phyloP scores from a whole-genome alignment of 1,140 invertebrate species.

The Drepana arcuata region DNA sequence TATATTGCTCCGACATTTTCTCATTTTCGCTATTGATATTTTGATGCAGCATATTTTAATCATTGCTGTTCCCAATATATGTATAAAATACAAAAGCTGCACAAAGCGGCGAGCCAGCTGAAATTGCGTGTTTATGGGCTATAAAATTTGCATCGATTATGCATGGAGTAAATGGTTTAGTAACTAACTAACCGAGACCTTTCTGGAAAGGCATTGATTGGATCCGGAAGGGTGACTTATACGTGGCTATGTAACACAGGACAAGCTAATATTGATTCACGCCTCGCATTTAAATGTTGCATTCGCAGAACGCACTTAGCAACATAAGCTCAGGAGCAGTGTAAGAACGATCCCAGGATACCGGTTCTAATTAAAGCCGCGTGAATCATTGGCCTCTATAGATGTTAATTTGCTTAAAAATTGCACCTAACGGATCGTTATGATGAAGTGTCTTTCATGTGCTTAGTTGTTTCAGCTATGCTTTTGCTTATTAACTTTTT shows the following conservation, averaged over 20 bases:
- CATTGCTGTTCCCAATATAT: no score
- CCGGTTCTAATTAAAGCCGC: constrained; percentile 53
- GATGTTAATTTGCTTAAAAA: constrained; percentile 46
- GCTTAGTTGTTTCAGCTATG: no score
- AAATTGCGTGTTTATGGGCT: constrained; percentile 9
- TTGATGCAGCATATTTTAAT: no score
- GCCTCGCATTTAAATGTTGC: constrained; percentile 27
- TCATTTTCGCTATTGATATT: constrained; percentile 26
- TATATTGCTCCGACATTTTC: constrained; percentile 40
- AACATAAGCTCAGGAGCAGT: constrained; percentile 28
- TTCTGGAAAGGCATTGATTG: no score
- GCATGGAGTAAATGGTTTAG: constrained; percentile 13
- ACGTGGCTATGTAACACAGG: constrained; percentile 4
- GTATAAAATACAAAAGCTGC: no score
- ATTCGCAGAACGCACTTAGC: constrained; percentile 43
- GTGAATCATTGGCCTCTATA: constrained; percentile 40
- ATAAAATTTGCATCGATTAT: constrained; percentile 18
- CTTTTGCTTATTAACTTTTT: no score
- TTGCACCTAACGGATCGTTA: constrained; percentile 26
- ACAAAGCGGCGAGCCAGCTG: constrained; percentile 6
- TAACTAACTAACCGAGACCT: no score
- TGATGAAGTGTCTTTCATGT: no score
- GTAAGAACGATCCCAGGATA: constrained; percentile 41
- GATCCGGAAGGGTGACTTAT: no score
- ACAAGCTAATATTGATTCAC: constrained; percentile 15